A percentile compares a stretch with the other conserved stretches of the same genome.
phyloP scores from a whole-genome alignment of 2,888 invertebrate genomes.

The Chrysina gloriosa region DNA sequence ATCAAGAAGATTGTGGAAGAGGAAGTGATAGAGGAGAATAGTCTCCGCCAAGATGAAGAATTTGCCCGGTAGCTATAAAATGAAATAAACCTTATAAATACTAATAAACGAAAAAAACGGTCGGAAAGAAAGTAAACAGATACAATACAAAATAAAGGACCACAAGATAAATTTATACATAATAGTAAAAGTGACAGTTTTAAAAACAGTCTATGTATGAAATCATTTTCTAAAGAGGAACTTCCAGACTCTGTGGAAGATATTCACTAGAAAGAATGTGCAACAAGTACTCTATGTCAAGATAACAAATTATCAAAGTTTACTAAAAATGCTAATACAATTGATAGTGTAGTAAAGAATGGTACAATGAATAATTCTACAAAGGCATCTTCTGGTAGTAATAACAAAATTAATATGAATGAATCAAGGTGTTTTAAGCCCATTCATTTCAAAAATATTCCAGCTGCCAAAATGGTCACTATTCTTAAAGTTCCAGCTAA shows the following conservation, averaged over 20 bases:
- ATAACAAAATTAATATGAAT: constrained; percentile 74
- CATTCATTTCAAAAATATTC: constrained; percentile 71
- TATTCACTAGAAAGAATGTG: constrained; percentile 61
- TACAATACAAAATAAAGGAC: constrained; percentile 50
- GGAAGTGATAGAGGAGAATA: constrained; percentile 68
- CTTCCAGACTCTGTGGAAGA: constrained; percentile 54
- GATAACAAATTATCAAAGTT: constrained; percentile 43
- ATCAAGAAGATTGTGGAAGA: constrained; percentile 69
- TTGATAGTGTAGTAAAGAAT: constrained; percentile 29
- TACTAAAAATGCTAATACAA: constrained; percentile 18
- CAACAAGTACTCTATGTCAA: constrained; percentile 63
- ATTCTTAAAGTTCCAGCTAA: constrained; percentile 59
- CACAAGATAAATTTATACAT: constrained; percentile 60
- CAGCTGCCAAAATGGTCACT: constrained; percentile 53
- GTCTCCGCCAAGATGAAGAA: constrained; percentile 68
- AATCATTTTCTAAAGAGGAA: constrained; percentile 54
- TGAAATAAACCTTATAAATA: constrained; percentile 48
- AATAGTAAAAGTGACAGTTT: constrained; percentile 46
- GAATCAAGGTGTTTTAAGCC: constrained; percentile 88
- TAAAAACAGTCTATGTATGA: constrained; percentile 31
- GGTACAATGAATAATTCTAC: constrained; percentile 27
- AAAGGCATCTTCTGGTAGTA: constrained; percentile 19
- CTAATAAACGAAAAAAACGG: constrained; percentile 33
- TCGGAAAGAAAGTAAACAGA: constrained; percentile 26
- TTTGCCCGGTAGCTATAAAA: constrained; percentile 64